Percentiles rank a stretch among this genome's conserved stretches.
Evolutionary conservation across 2,888 invertebrate species (phyloP).

Genomic region (Lasioglossum calceatum): DNA sequence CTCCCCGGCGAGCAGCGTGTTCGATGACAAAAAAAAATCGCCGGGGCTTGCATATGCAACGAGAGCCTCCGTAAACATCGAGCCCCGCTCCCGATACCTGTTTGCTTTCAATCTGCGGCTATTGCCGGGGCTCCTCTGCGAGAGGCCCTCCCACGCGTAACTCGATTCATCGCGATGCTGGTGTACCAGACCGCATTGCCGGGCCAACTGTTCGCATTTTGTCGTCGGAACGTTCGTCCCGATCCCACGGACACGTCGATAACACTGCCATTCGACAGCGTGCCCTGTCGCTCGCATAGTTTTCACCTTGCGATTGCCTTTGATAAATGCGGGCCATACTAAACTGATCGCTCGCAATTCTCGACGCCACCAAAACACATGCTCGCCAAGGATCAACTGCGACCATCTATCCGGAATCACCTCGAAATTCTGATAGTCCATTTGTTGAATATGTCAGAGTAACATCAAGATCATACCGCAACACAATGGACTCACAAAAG

Average conservation of each 20-base stretch:
- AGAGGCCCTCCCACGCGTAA: conserved; percentile 11
- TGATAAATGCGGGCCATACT: neutral
- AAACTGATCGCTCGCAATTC: neutral
- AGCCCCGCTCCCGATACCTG: conserved; percentile 56
- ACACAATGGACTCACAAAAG: neutral
- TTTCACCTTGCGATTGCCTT: neutral
- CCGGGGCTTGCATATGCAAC: conserved; percentile 53
- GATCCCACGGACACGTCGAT: conserved; percentile 4
- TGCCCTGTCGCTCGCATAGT: neutral
- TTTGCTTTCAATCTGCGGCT: conserved; percentile 70
- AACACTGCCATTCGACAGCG: neutral
- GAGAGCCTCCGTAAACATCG: conserved; percentile 59
- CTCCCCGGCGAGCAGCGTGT: conserved; percentile 18
- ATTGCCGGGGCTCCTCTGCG: conserved; percentile 49
- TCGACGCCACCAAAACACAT: neutral
- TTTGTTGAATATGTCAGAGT: too few species aligned
- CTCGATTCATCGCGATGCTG: conserved; percentile 47
- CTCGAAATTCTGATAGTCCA: too few species aligned
- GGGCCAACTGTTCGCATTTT: conserved; percentile 16
- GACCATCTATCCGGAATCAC: too few species aligned
- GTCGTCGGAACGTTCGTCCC: neutral
- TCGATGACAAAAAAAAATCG: conserved; percentile 19
- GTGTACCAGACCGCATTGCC: conserved; percentile 9
- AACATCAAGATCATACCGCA: too few species aligned
- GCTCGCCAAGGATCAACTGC: neutral